A percentile compares a stretch with the other conserved stretches of the same genome.
phyloP scores from a whole-genome alignment of 2,888 invertebrate species.

The Caenorhabditis imperialis region DNA sequence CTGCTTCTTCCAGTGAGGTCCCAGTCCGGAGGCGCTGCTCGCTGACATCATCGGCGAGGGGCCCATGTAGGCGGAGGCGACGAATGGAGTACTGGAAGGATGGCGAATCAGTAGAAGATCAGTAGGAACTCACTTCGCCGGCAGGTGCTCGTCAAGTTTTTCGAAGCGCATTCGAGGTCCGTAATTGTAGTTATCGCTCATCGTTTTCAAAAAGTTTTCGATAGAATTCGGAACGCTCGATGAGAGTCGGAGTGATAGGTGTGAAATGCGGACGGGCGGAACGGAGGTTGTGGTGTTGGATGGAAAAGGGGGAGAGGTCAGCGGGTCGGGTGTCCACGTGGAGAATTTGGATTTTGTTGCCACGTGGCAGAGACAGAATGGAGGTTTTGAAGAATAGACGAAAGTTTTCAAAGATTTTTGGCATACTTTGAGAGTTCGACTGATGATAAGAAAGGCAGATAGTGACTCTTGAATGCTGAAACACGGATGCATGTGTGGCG shows the following conservation, averaged over 20 bases:
- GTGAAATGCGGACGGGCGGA: too few relatives aligned
- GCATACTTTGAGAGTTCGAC: too few relatives aligned
- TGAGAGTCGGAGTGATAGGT: background rate
- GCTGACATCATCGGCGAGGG: background rate
- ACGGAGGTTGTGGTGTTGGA: too few relatives aligned
- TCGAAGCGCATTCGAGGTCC: slow-evolving; percentile 16
- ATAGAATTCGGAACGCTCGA: background rate
- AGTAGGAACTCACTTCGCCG: slow-evolving; percentile 1
- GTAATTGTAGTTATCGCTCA: slow-evolving; percentile 24
- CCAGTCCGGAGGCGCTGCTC: slow-evolving; percentile 6
- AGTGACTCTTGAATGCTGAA: too few relatives aligned
- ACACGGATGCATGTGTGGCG: too few relatives aligned
- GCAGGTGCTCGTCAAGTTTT: slow-evolving; percentile 1
- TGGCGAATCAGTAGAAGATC: background rate
- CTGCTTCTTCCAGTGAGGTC: slow-evolving; percentile 30
- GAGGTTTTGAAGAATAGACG: too few relatives aligned
- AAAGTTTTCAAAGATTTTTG: too few relatives aligned
- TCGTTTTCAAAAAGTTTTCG: slow-evolving; percentile 7
- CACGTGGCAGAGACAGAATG: too few relatives aligned
- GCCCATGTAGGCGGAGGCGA: background rate
- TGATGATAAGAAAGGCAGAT: too few relatives aligned
- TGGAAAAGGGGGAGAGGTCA: too few relatives aligned
- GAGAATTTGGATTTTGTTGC: too few relatives aligned
- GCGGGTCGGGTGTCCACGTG: too few relatives aligned
- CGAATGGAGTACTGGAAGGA: background rate